Evolutionary conservation across 2,113 vertebrate species (phyloP), one percentile per base, ranked within the genome.

Genomic region (Pseudorhombus dupliciocellatus): DNA sequence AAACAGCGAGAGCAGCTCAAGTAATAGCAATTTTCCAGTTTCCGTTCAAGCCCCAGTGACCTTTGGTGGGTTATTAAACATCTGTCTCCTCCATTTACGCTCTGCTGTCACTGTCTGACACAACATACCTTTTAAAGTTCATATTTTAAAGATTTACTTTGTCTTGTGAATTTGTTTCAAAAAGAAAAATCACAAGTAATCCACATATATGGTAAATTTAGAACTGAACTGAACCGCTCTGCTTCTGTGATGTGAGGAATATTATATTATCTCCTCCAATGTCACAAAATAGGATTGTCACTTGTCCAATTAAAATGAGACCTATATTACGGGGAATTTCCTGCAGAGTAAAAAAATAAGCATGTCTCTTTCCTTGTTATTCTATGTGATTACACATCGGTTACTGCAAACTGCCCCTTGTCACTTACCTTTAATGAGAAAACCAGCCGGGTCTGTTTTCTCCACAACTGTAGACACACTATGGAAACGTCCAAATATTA

Each of bases 401-500:
- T 62, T 11, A 50, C 31, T 46, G 42, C 1, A 24, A 56, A 57
- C 37, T 37, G 25, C 21, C 16, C 44, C 64, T 44, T 42, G 20
- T 62, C 34, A 40, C 12, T 3, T 24, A 5, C 0, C 4, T 72
- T 54, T 60, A 70, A 80, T 61, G 78, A 73, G 66, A 63, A 84
- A 53, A 5, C n/a, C 76, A 75, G 60, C 40, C 50, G 12, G 28
- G n/a, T 58, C 57, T 59, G 65, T 77, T 73, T 78, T 72, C 31
- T 73, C 11, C 34, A 48, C 48, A 50, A 18, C 16, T 48, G 64
- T 50, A 22, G 58, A 64, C 40, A 28, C 31, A 26, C 50, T 57
- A 55, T 63, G 57, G 62, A 66, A 79, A 79, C 42, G 71, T 70
- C 54, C 37, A 71, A 51, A 37, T 72, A 56, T 70, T 81, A 34